Base-by-base conservation (phyloP, 2,888 invertebrate species). In the Dynastes tityus region DNA sequence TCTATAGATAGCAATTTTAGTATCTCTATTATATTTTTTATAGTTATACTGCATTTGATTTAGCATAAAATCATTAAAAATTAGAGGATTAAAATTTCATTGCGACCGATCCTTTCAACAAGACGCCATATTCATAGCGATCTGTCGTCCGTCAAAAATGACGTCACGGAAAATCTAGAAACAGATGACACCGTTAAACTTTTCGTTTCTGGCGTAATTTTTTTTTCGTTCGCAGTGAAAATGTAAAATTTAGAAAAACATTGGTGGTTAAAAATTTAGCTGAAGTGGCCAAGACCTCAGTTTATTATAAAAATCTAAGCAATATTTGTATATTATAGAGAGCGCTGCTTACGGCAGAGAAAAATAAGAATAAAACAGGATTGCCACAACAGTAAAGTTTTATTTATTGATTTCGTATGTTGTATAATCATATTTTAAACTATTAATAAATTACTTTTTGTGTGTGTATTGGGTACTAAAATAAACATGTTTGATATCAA, bases 51-150 rank as follows among this genome's bases (percentile, higher is more conserved):
- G 82, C 84, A 83, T 82, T 84, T 84, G 88, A 89, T 88, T 86
- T 81, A 84, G 86, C 87, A 87, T 88, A 85, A 83, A 81, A 84
- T 86, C 88, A 88, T 88, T 78, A 83, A 84, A 85, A 84, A 83
- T 85, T 84, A 79, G 81, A 84, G 87, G 87, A 87, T 85, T 83
- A 80, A 81, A 83, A 82, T 85, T 84, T 85, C 83, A 84, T 83
- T 84, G 83, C 84, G 83, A 86, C 85, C 86, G 85, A 84, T 88
- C 88, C 88, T 86, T 84, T 85, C 85, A 84, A 86, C 85, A 84
- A 84, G 85, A 87, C 88, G 88, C 88, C 88, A 89, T 89, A 87
- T 84, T 83, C 78, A 79, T 76, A 77, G 73, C 71, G 74, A 77
- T 77, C 74, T 79, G 79, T 77, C 79, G 73, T 76, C 76, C 76